Evolutionary conservation across 2,797 vertebrate genomes (phyloP).

Genomic region (Myotis pilosus): DNA sequence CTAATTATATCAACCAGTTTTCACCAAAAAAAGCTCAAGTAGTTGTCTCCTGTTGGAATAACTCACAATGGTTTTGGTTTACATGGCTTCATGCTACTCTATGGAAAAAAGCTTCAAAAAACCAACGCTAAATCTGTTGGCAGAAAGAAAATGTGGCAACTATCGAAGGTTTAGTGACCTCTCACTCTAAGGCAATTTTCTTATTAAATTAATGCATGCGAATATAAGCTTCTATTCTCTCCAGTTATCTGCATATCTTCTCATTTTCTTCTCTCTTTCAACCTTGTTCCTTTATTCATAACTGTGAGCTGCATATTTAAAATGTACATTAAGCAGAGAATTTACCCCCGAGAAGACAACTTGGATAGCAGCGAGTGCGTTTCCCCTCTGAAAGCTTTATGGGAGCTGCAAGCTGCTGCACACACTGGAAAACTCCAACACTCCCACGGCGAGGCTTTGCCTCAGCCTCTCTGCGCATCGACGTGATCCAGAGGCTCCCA

Average conservation of each 20-base stretch:
- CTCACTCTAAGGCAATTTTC: slow-evolving; percentile 70
- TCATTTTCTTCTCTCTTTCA: background rate
- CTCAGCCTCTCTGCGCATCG: background rate
- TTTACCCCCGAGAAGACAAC: slow-evolving; percentile 72
- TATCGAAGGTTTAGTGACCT: slow-evolving; percentile 65
- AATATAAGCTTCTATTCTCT: slow-evolving; percentile 55
- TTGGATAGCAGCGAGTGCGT: slow-evolving; percentile 53
- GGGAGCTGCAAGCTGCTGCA: slow-evolving; percentile 49
- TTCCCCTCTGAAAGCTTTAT: slow-evolving; percentile 73
- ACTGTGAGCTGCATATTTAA: slow-evolving; percentile 73
- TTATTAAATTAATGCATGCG: slow-evolving; percentile 60
- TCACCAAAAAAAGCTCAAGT: slow-evolving; percentile 81
- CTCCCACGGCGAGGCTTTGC: background rate
- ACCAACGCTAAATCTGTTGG: slow-evolving; percentile 68
- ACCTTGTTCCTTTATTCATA: slow-evolving; percentile 57
- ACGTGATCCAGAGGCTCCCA: background rate
- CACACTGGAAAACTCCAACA: slow-evolving; percentile 57
- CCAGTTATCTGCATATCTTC: background rate
- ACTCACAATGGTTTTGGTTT: slow-evolving; percentile 70
- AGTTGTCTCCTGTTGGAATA: slow-evolving; percentile 78
- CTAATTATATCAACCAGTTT: slow-evolving; percentile 81
- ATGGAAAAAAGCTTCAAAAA: slow-evolving; percentile 77
- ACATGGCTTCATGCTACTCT: slow-evolving; percentile 68
- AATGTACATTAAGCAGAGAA: slow-evolving; percentile 63
- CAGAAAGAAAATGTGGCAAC: slow-evolving; percentile 72